Percentiles rank a stretch among this genome's conserved stretches.
Evolutionary conservation across 2,797 vertebrate species (phyloP).

Genomic region (Atherinosoma microstoma): DNA sequence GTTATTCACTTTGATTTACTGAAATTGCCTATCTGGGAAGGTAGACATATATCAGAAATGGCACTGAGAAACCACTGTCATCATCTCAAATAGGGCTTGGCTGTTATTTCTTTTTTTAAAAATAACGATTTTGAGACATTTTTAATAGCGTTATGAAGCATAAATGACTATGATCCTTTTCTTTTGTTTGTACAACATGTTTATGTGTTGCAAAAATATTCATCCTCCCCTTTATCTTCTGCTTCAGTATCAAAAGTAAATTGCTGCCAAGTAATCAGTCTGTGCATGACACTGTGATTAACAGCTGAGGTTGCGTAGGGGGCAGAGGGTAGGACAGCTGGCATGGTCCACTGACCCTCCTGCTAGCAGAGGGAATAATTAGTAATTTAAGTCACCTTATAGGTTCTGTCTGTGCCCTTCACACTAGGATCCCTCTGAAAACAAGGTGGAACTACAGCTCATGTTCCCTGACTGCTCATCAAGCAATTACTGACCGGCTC

Average conservation of each 20-base stretch:
- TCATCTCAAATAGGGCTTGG: conserved; percentile 55
- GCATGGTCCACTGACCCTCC: conserved; percentile 60
- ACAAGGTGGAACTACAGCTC: conserved; percentile 68
- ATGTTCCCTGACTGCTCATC: conserved; percentile 65
- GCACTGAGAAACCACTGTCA: conserved; percentile 66
- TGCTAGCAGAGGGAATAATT: conserved; percentile 73
- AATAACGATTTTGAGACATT: neutral
- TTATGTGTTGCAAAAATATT: neutral
- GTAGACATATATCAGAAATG: conserved; percentile 74
- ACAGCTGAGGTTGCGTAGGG: conserved; percentile 42
- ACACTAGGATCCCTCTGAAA: conserved; percentile 73
- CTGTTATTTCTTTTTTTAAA: conserved; percentile 19
- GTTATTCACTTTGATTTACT: conserved; percentile 82
- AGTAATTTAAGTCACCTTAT: conserved; percentile 74
- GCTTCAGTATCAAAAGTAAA: conserved; percentile 42
- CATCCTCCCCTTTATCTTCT: too few relatives aligned
- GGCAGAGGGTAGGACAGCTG: conserved; percentile 66
- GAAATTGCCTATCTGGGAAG: conserved; percentile 68
- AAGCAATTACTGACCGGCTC: conserved; percentile 76
- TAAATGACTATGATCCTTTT: neutral
- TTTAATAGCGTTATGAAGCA: neutral
- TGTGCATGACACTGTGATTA: conserved; percentile 70
- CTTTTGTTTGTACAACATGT: neutral
- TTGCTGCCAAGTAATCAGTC: conserved; percentile 62
- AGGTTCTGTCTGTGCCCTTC: conserved; percentile 78